Base-by-base conservation (phyloP, 2,888 invertebrate genomes). In the Hirtodrosophila confusa region DNA sequence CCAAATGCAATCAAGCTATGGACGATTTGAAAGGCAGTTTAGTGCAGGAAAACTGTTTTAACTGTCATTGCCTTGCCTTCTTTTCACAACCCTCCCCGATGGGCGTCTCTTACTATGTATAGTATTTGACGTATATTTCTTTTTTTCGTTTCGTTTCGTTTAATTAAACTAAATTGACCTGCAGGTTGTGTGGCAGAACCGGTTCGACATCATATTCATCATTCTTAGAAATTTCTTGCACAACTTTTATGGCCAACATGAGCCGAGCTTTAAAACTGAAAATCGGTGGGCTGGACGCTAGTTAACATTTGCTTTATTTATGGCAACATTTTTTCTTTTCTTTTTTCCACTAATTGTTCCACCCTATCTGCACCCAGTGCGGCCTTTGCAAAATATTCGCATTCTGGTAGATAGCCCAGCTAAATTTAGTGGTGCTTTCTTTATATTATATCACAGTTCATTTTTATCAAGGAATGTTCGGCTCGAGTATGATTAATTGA, bases 91-190 rank as follows among this genome's bases (percentile, higher is more conserved):
- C 11, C 35, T 17, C 43, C 11, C 40, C 36, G 10, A 55, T 55
- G 45, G 56, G 45, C 54, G 31, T 39, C 27, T 43, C 11, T 12
- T 41, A 23, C 31, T 35, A 35, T 49, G 31, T 66, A 31, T 10
- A n/a, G n/a, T n/a, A 43, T 66, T 57, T 53, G 57, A 67, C 49
- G 58, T 58, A 63, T 29, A 17, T 33, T 27, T 47, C 50, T 24
- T 39, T 29, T 17, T 17, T 17, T 17, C 17, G 17, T 17, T 47
- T 23, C 40, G 51, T 12, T 62, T 29, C 23, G 27, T 50, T 68
- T 83, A 83, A 83, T 78, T 78, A 73, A 83, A 72, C 55, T 44
- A 83, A 78, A 83, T 83, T 83, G 83, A 83, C 83, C 83, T 62
- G 69, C 76, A 75, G 79, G 76, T 79, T 71, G 62, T 45, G 11